phyloP scores from a whole-genome alignment of 1,140 invertebrate genomes.

The Achroia grisella region DNA sequence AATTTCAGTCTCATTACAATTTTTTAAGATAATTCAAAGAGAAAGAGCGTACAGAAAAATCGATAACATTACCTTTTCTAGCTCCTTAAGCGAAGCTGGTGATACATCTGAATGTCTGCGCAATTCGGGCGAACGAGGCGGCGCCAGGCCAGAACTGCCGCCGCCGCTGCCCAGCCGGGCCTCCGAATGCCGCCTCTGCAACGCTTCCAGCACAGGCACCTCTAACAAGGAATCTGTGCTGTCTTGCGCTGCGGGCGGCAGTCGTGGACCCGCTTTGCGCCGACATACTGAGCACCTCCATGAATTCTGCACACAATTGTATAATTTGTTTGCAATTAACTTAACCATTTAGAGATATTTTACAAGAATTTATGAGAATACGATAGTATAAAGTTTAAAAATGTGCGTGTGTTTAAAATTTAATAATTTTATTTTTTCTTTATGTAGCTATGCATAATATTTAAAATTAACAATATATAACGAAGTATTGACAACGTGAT shows the following conservation, averaged over 20 bases:
- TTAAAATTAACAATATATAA: too few relatives aligned
- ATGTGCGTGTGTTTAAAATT: too few relatives aligned
- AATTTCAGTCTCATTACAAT: too few relatives aligned
- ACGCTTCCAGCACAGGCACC: conserved; percentile 82
- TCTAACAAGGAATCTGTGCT: conserved; percentile 87
- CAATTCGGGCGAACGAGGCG: conserved; percentile 84
- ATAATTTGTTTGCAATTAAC: neutral
- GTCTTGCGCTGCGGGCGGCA: conserved; percentile 81
- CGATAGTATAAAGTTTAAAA: too few relatives aligned
- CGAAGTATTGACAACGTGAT: neutral
- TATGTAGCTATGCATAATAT: too few relatives aligned
- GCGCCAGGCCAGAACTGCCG: conserved; percentile 76
- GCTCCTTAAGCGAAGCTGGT: conserved; percentile 86
- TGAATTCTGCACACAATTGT: conserved; percentile 76
- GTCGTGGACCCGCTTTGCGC: conserved; percentile 83
- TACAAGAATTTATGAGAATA: too few relatives aligned
- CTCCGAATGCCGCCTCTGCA: conserved; percentile 86
- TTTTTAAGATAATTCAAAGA: too few relatives aligned
- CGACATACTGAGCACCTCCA: conserved; percentile 88
- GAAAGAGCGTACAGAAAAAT: too few relatives aligned
- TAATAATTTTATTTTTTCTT: too few relatives aligned
- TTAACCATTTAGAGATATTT: too few relatives aligned
- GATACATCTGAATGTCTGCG: conserved; percentile 88
- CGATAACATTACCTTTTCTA: conserved; percentile 82
- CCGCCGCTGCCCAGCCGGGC: conserved; percentile 79